Conservation (phyloP, 2,888 invertebrate species). For the Volucella inflata region DNA sequence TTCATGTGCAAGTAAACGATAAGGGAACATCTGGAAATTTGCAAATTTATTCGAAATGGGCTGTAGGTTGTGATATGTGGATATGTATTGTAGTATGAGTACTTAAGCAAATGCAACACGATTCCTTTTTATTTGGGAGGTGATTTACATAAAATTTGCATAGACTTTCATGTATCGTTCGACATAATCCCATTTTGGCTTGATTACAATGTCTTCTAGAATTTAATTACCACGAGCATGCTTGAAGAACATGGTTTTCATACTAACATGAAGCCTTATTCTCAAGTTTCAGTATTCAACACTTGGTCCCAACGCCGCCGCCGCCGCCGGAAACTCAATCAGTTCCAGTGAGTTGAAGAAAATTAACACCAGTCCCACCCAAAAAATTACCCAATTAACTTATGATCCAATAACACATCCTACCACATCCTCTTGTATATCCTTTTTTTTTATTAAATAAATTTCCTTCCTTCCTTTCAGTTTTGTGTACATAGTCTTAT, state of each 20-base stretch:
- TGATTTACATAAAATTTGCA: constrained; percentile 57
- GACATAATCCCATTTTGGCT: constrained; percentile 57
- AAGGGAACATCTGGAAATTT: constrained; percentile 35
- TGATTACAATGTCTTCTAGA: constrained; percentile 60
- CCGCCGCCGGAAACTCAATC: constrained; percentile 53
- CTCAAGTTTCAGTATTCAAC: constrained; percentile 57
- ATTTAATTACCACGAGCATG: constrained; percentile 51
- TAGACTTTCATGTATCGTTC: constrained; percentile 49
- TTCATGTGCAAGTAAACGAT: constrained; percentile 17
- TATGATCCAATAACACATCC: constrained; percentile 70
- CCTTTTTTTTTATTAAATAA: constrained; percentile 21
- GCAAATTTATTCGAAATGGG: constrained; percentile 38
- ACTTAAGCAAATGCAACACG: constrained; percentile 43
- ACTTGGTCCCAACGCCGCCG: constrained; percentile 36
- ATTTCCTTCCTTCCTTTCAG: constrained; percentile 66
- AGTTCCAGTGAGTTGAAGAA: constrained; percentile 47
- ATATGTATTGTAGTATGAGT: no score
- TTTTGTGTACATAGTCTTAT: constrained; percentile 26
- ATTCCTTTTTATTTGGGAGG: constrained; percentile 40
- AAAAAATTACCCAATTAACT: constrained; percentile 72
- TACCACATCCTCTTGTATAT: constrained; percentile 36
- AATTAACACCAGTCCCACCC: constrained; percentile 63
- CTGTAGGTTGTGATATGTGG: not conserved
- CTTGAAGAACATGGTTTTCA: constrained; percentile 22
- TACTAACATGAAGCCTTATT: constrained; percentile 35